phyloP scores from a whole-genome alignment of 2,113 vertebrate species.

The Thryonomys swinderianus region DNA sequence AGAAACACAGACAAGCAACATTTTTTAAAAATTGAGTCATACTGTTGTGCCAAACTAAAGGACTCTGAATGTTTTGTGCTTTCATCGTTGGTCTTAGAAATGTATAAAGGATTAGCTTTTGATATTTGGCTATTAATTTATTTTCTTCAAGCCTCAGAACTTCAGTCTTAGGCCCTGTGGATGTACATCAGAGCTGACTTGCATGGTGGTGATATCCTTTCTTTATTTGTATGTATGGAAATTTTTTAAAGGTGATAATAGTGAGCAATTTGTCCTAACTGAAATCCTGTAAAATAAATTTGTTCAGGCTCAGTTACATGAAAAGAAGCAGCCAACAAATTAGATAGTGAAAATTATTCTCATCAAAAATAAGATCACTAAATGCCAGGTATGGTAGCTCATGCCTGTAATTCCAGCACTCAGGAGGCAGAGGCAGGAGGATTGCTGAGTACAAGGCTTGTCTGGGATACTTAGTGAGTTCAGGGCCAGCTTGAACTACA shows the following conservation, averaged over 20 bases:
- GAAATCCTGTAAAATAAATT: background rate
- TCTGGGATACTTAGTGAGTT: too few species aligned
- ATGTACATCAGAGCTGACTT: background rate
- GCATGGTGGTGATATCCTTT: background rate
- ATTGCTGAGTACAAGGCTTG: too few species aligned
- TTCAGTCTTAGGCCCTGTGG: background rate
- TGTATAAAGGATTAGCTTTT: background rate
- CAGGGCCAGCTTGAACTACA: too few species aligned
- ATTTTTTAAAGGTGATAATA: background rate
- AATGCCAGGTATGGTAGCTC: too few species aligned
- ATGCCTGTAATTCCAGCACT: too few species aligned
- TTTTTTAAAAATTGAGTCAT: background rate
- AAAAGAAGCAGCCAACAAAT: background rate
- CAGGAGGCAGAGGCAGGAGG: too few species aligned
- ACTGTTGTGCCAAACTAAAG: background rate
- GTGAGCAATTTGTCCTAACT: background rate
- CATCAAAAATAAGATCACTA: background rate
- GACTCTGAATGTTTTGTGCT: background rate
- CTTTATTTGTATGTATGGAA: background rate
- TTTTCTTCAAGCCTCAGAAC: background rate
- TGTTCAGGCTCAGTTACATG: background rate
- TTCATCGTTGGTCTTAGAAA: background rate
- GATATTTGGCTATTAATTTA: background rate
- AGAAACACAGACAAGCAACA: background rate
- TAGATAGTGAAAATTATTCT: background rate